Conservation (phyloP, 2,888 invertebrate genomes). For the Netelia fuscicornis region DNA sequence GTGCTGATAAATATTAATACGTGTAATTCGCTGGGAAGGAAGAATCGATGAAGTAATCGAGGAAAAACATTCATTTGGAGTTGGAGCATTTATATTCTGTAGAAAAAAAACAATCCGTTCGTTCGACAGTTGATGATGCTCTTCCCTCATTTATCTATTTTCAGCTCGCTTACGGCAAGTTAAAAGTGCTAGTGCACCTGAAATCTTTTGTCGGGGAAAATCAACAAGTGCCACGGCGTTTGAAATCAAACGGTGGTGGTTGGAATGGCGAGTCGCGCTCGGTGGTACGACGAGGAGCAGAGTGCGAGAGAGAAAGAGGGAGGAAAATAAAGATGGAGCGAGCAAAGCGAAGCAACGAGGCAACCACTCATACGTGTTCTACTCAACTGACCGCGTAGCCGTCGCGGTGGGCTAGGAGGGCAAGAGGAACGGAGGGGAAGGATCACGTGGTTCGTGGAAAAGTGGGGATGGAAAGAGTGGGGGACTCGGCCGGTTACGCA, state of each 20-base stretch:
- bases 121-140: background rate
- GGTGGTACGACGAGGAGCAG: slow-evolving; percentile 30
- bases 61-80: slow-evolving; percentile 2
- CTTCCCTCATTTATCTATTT: background rate
- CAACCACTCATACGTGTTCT: slow-evolving; percentile 76
- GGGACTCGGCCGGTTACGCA: slow-evolving; percentile 76
- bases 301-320: slow-evolving; percentile 34
- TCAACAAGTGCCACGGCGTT: slow-evolving; percentile 81
- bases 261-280: background rate
- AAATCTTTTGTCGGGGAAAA: slow-evolving; percentile 75
- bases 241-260: slow-evolving; percentile 65
- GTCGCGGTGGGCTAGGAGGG: slow-evolving; percentile 49
- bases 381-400: slow-evolving; percentile 74
- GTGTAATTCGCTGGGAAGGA: background rate
- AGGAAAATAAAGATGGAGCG: slow-evolving; percentile 50
- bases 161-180: slow-evolving; percentile 24
- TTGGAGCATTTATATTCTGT: background rate
- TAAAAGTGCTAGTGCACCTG: slow-evolving; percentile 53
- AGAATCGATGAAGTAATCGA: slow-evolving; percentile 5
- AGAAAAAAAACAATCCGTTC: background rate
- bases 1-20: background rate
- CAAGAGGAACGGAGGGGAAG: slow-evolving; percentile 61
- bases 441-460: slow-evolving; percentile 53
- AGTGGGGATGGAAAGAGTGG: slow-evolving; percentile 50
- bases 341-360: slow-evolving; percentile 64